phyloP scores from a whole-genome alignment of 1,140 invertebrate genomes.

The Probaryconus sp. region DNA sequence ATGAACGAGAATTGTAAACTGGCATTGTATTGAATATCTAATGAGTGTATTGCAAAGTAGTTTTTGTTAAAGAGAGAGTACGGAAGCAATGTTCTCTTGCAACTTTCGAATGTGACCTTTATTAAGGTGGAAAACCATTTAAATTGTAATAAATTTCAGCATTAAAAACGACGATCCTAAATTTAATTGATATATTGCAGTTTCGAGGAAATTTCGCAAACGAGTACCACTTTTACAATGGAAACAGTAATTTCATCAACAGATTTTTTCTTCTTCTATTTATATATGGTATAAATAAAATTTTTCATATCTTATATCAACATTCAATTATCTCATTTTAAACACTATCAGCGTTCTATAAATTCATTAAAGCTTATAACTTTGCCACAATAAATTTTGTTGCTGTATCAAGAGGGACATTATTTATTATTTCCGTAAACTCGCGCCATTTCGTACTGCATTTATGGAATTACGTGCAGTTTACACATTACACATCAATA shows the following conservation, averaged over 20 bases:
- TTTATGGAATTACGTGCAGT: constrained; percentile 44
- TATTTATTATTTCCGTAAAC: constrained; percentile 15
- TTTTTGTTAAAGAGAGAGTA: constrained; percentile 10
- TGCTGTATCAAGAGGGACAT: constrained; percentile 16
- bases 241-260: no score
- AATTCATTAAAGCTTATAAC: constrained; percentile 32
- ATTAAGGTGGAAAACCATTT: no score
- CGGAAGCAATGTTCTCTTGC: constrained; percentile 7
- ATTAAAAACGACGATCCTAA: no score
- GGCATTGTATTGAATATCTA: constrained; percentile 4
- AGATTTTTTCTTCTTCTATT: no score
- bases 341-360: constrained; percentile 21
- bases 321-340: constrained; percentile 40
- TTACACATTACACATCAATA: constrained; percentile 55
- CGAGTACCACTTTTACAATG: no score
- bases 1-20: no score
- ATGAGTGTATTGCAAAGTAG: constrained; percentile 9
- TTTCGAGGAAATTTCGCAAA: no score
- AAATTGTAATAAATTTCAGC: no score
- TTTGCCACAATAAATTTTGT: constrained; percentile 29
- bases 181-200: no score
- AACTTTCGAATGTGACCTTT: background rate
- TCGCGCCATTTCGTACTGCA: constrained; percentile 16
- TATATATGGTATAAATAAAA: constrained; percentile 24
- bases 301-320: constrained; percentile 38